phyloP scores from a whole-genome alignment of 1,140 invertebrate genomes.

The Brachionus manjavacas region DNA sequence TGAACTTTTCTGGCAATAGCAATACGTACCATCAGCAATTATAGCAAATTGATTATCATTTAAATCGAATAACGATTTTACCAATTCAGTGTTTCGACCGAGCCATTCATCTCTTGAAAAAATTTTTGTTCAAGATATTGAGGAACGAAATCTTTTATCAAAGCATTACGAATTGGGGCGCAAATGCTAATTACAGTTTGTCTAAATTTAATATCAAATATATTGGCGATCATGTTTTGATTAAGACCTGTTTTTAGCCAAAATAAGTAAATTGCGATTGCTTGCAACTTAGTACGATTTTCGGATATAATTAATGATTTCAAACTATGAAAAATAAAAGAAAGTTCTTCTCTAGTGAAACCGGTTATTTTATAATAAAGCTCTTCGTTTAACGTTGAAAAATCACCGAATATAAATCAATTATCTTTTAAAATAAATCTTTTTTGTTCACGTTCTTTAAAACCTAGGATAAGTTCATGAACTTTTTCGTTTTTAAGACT shows the following conservation, averaged over 20 bases:
- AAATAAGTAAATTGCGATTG: slow-evolving; percentile 11
- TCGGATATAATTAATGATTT: slow-evolving; percentile 1
- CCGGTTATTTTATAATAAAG: neutral
- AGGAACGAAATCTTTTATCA: neutral
- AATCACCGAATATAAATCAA: neutral
- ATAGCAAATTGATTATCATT: neutral
- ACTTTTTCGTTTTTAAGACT: neutral
- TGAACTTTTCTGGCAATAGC: slow-evolving; percentile 5
- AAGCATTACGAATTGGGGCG: neutral
- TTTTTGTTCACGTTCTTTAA: slow-evolving; percentile 10
- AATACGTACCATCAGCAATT: neutral
- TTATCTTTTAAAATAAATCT: neutral
- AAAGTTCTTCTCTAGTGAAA: neutral
- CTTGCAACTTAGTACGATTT: neutral
- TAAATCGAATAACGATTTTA: slow-evolving; percentile 3
- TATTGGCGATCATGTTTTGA: neutral
- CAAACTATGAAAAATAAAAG: neutral
- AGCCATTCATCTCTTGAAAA: neutral
- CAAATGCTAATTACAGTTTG: neutral
- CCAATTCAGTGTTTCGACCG: neutral
- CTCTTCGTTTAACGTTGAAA: neutral
- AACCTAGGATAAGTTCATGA: neutral
- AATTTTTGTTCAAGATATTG: neutral
- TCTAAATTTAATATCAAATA: neutral
- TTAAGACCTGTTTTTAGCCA: slow-evolving; percentile 11